phyloP scores from a whole-genome alignment of 2,888 invertebrate genomes.

The Erpobdella octoculata region DNA sequence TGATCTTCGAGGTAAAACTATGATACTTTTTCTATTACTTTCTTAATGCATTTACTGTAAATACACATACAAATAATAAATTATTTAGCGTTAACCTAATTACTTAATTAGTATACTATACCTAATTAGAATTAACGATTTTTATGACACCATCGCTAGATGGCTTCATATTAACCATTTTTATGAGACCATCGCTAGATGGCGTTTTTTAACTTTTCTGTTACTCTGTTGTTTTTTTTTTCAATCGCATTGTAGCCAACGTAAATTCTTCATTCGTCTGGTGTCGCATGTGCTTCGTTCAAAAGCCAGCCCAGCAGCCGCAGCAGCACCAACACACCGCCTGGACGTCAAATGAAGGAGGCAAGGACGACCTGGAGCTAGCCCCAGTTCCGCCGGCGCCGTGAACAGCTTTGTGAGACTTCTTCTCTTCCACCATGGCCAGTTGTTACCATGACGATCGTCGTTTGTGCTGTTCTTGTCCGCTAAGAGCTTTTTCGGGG shows the following conservation, averaged over 20 bases:
- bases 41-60: neutral
- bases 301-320: neutral
- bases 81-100: too few species aligned
- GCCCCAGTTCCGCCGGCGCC: too few species aligned
- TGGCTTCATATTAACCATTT: neutral
- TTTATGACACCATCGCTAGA: too few species aligned
- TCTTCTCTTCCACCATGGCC: too few species aligned
- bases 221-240: neutral
- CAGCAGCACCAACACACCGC: slow-evolving; percentile 17
- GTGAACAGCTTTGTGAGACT: too few species aligned
- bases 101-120: neutral
- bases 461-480: too few species aligned
- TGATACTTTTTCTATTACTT: too few species aligned
- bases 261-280: slow-evolving; percentile 26
- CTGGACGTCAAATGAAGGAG: too few species aligned
- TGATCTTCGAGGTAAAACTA: too few species aligned
- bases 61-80: neutral
- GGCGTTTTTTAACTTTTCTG: neutral
- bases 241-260: neutral
- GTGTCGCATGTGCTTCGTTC: slow-evolving; percentile 28
- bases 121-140: neutral
- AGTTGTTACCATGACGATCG: too few species aligned
- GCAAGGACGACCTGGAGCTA: neutral
- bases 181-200: neutral
- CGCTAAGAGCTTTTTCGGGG: too few species aligned